Base-by-base conservation (phyloP, 1,140 invertebrate genomes). In the Bombus haemorrhoidalis region DNA sequence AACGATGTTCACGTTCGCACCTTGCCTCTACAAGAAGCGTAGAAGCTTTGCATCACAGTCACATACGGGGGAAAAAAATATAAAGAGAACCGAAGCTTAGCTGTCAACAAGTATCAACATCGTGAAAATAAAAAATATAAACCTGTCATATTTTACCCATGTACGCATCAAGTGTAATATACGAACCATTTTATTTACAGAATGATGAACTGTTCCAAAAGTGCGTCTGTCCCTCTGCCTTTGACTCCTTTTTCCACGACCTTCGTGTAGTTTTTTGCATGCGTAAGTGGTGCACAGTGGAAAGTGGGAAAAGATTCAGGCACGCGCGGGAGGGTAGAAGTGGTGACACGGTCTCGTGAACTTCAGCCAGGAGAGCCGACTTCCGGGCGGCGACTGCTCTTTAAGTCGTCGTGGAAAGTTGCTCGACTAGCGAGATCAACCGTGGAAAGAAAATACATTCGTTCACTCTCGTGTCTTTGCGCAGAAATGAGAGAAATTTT, bases 311-410 rank as follows among this genome's bases (percentile, higher is more conserved):
- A 41, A 28, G n/a, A 43, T 25, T 6, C 28, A 34, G 10, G 32
- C 15, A 64, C 8, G 12, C 28, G 13, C n/a, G n/a, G n/a, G n/a
- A 32, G 62, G 71, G 25, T 59, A n/a, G 8, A 73, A 89, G 75
- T 43, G 47, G 57, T 64, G 75, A 64, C 57, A 53, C 57, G 53
- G 73, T 82, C 75, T 76, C 64, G 32, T 75, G 84, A 86, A 86
- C 87, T 89, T 89, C 71, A 78, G 9, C 75, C 87, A 69, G 64
- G 47, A 81, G 66, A 47, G 64, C 15, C 80, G 86, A 89, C 88
- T 89, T 90, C 68, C 85, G 77, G 72, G 9, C 34, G 47, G 81
- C 64, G 81, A 87, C 43, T 86, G 76, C 69, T 80, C 87, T 71
- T 71, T 59, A 71, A 59, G 69, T 47, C 41, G 32, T 66, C 15